Percentiles rank a stretch among this genome's conserved stretches.
Evolutionary conservation across 2,888 invertebrate species (phyloP).

Genomic region (Frankliniella intonsa): DNA sequence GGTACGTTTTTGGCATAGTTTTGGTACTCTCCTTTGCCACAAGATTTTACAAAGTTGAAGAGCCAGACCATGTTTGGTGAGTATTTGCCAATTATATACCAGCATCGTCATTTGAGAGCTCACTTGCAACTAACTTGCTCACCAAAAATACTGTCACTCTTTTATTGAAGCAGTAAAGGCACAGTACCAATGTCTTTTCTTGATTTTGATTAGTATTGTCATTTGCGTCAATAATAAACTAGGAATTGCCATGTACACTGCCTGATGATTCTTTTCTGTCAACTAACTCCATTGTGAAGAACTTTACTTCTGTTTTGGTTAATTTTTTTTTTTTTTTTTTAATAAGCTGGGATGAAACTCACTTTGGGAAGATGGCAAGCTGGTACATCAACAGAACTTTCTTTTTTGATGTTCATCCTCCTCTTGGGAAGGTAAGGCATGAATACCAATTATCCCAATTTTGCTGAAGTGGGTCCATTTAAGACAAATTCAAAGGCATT

Average conservation of each 20-base stretch:
- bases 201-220: no score
- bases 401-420: constrained; percentile 98
- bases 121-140: constrained; percentile 30
- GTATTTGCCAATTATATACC: constrained; percentile 40
- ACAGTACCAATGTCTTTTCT: neutral
- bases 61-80: constrained; percentile 93
- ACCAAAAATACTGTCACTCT: constrained; percentile 28
- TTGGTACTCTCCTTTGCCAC: constrained; percentile 65
- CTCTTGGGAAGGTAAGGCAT: constrained; percentile 78
- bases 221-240: no score
- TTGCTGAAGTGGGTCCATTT: no score
- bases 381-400: constrained; percentile 97
- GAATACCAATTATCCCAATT: neutral
- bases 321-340: constrained; percentile 34
- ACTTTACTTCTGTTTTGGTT: constrained; percentile 31
- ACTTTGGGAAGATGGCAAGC: constrained; percentile 98
- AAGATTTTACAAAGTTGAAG: constrained; percentile 81
- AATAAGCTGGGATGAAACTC: constrained; percentile 93
- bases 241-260: no score
- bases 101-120: constrained; percentile 31
- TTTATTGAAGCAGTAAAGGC: neutral
- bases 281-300: no score
- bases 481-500: neutral
- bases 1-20: constrained; percentile 61
- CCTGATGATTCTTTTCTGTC: no score